Evolutionary conservation across 37 sponge, comb jelly and placozoan genomes (phyloP).

Genomic region (Haliclona indistincta): DNA sequence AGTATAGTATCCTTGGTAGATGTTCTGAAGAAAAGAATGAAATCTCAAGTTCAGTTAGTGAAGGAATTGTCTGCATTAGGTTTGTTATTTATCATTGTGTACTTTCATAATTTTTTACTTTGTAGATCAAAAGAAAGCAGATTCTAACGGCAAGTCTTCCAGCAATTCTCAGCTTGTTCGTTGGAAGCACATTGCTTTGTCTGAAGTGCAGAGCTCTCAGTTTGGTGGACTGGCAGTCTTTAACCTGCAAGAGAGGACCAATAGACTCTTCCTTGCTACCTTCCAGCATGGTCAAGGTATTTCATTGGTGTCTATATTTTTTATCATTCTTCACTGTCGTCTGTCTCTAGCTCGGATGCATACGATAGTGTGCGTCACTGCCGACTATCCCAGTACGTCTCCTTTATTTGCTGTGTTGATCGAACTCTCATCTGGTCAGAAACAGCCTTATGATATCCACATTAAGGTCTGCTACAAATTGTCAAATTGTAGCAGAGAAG

Average conservation of each 20-base stretch:
- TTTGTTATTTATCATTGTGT: background rate
- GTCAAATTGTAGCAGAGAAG: too few relatives aligned
- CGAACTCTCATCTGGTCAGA: slow-evolving; percentile 13
- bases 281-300: slow-evolving; percentile 56
- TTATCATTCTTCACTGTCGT: too few relatives aligned
- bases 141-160: background rate
- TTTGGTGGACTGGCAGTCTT: slow-evolving; percentile 51
- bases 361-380: slow-evolving; percentile 40
- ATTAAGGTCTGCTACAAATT: slow-evolving; percentile 36
- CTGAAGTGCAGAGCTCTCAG: slow-evolving; percentile 37
- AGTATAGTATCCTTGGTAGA: slow-evolving; percentile 23
- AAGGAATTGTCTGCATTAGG: slow-evolving; percentile 40
- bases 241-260: slow-evolving; percentile 56
- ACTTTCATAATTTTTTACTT: background rate
- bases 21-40: slow-evolving; percentile 35
- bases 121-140: slow-evolving; percentile 14
- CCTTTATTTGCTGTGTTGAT: slow-evolving; percentile 55
- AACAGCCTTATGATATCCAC: slow-evolving; percentile 38
- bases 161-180: slow-evolving; percentile 8
- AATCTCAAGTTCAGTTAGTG: slow-evolving; percentile 29
- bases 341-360: slow-evolving; percentile 27
- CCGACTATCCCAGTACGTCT: slow-evolving; percentile 42
- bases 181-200: slow-evolving; percentile 35
- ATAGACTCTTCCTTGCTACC: slow-evolving; percentile 55
- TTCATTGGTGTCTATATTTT: too few relatives aligned